phyloP scores from a whole-genome alignment of 2,113 vertebrate species.

The Illadopsis cleaveri region DNA sequence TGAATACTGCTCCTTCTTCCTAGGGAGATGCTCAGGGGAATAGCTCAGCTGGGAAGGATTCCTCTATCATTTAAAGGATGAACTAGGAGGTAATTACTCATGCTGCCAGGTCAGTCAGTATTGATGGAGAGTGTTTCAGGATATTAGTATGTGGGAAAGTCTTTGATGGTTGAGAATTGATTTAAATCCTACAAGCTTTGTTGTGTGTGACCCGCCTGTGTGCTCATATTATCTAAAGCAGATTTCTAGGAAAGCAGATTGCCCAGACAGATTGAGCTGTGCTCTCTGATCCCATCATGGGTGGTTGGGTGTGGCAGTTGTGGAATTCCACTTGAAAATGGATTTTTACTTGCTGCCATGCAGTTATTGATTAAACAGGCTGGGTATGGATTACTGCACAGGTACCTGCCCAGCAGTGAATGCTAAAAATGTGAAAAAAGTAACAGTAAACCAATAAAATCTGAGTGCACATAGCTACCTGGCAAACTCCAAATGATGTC shows the following conservation, averaged over 20 bases:
- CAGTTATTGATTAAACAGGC: not conserved
- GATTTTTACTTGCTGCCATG: not conserved
- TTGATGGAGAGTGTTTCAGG: not conserved
- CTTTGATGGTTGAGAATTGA: not conserved
- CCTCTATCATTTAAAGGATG: constrained; percentile 42
- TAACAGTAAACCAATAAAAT: not conserved
- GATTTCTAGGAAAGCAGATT: not conserved
- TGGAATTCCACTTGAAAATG: not conserved
- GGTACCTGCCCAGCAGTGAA: not conserved
- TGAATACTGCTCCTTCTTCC: not conserved
- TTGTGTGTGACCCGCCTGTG: not conserved
- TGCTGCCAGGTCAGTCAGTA: not conserved
- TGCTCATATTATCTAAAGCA: not conserved
- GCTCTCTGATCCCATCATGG: not conserved
- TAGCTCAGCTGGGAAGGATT: constrained; percentile 6
- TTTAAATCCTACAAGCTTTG: constrained; percentile 3
- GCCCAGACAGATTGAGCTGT: not conserved
- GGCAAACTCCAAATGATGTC: not conserved
- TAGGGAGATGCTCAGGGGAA: not conserved
- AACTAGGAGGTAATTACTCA: constrained; percentile 47
- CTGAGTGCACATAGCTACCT: not conserved
- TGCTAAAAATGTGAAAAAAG: not conserved
- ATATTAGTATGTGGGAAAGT: not conserved
- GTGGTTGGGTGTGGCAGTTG: not conserved
- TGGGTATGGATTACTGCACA: not conserved